These are phyloP conservation scores for Minunthozetes semirufus DNA, from an alignment of 2,888 invertebrate species.

Conservation along the genomic window DNA sequence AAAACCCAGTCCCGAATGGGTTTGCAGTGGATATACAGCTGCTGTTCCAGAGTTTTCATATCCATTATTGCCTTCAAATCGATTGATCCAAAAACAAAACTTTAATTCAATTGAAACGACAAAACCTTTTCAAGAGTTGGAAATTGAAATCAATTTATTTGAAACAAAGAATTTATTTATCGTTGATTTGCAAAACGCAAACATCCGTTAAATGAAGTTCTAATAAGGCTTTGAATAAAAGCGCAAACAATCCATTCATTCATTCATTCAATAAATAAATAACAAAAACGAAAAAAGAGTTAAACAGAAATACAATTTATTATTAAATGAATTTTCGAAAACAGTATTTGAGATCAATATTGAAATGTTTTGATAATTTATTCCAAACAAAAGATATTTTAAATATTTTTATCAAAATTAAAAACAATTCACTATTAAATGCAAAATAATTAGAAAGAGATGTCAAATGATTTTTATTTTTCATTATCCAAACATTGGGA, in stretches of 20 bases:
- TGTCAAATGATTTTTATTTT: too few species aligned
- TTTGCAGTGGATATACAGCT: slow-evolving; percentile 24
- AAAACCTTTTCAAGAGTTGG: not conserved
- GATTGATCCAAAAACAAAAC: not conserved
- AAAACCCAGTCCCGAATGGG: not conserved
- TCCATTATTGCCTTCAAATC: not conserved
- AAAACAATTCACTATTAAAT: too few species aligned
- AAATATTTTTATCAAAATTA: too few species aligned
- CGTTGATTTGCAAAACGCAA: not conserved
- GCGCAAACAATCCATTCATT: not conserved
- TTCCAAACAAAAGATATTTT: too few species aligned
- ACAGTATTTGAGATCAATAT: too few species aligned
- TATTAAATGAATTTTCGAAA: not conserved
- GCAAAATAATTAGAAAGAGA: too few species aligned
- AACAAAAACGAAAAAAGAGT: too few species aligned
- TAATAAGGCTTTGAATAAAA: not conserved
- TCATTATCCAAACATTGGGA: not conserved
- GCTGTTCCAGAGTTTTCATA: not conserved
- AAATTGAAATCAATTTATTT: not conserved
- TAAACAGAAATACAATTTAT: not conserved
- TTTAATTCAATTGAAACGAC: not conserved
- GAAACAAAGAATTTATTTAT: not conserved
- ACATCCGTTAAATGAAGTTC: not conserved
- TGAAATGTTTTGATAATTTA: too few species aligned
- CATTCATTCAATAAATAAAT: too few species aligned